Evolutionary conservation across 2,113 vertebrate species (phyloP).

Genomic region (Miniopterus natalensis): DNA sequence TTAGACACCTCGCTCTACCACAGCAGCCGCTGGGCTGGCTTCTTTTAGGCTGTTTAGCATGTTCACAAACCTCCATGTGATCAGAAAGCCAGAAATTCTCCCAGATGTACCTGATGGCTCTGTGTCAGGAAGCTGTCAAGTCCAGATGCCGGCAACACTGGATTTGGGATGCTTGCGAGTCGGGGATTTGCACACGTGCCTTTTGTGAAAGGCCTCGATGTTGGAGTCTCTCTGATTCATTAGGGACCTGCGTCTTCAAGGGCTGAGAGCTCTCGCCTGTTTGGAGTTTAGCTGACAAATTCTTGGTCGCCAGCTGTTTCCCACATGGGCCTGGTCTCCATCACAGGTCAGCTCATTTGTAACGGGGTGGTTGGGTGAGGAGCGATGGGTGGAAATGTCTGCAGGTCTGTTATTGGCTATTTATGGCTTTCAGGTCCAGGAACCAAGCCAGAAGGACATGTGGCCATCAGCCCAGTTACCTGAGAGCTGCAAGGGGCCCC

Average conservation of each 20-base stretch:
- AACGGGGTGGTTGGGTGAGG: not conserved
- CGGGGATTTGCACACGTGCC: not conserved
- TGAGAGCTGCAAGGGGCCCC: not conserved
- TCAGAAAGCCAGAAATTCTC: not conserved
- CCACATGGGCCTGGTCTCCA: constrained; percentile 63
- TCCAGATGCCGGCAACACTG: not conserved
- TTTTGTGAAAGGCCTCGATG: not conserved
- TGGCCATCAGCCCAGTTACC: constrained; percentile 35
- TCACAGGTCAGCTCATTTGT: constrained; percentile 74
- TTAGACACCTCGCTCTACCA: not conserved
- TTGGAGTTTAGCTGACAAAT: constrained; percentile 43
- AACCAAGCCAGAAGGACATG: constrained; percentile 52
- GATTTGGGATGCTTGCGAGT: not conserved
- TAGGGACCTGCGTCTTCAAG: not conserved
- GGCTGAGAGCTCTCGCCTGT: not conserved
- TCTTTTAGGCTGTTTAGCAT: not conserved
- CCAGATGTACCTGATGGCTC: not conserved
- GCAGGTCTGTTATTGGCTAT: constrained; percentile 12
- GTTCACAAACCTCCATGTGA: not conserved
- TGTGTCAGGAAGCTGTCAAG: constrained; percentile 7
- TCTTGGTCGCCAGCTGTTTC: constrained; percentile 71
- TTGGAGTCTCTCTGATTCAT: not conserved
- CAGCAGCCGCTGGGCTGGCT: not conserved
- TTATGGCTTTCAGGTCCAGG: constrained; percentile 41
- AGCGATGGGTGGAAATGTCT: not conserved